Conservation (phyloP, 23 tunicate genomes). For the Diplosoma virens region DNA sequence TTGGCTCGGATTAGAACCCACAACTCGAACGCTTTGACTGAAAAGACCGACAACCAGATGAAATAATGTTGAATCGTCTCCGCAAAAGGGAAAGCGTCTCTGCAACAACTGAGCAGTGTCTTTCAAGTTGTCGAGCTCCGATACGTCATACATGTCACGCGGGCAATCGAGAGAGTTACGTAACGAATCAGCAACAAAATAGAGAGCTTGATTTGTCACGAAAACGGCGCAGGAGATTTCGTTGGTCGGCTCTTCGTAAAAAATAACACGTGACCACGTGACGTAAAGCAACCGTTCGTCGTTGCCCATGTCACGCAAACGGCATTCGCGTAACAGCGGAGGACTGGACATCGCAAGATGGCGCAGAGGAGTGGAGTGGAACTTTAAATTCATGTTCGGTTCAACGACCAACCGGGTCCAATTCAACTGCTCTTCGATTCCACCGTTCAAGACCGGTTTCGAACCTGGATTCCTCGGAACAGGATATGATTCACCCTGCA, state of each 20-base stretch:
- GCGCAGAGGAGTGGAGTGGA: neutral
- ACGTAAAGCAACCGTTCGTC: neutral
- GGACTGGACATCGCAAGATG: neutral
- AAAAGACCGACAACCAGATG: slow-evolving; percentile 9
- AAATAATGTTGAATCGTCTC: neutral
- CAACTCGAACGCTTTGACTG: slow-evolving; percentile 9
- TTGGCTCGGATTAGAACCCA: slow-evolving; percentile 8
- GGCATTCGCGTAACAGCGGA: neutral
- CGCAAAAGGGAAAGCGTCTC: neutral
- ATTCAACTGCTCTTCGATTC: too few relatives aligned
- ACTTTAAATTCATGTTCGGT: slow-evolving; percentile 13
- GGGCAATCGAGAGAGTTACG: neutral
- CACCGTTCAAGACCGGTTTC: too few relatives aligned
- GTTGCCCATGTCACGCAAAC: neutral
- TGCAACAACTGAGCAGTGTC: neutral
- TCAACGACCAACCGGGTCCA: neutral
- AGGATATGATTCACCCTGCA: too few relatives aligned
- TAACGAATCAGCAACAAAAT: slow-evolving; percentile 1
- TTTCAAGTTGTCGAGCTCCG: neutral
- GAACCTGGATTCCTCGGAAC: too few relatives aligned
- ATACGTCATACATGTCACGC: neutral
- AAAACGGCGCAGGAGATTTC: slow-evolving; percentile 13
- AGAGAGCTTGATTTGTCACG: neutral
- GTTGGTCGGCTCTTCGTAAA: neutral
- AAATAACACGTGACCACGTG: slow-evolving; percentile 19